Base-by-base conservation (phyloP, 2,797 vertebrate species). In the Melopsittacus undulatus region DNA sequence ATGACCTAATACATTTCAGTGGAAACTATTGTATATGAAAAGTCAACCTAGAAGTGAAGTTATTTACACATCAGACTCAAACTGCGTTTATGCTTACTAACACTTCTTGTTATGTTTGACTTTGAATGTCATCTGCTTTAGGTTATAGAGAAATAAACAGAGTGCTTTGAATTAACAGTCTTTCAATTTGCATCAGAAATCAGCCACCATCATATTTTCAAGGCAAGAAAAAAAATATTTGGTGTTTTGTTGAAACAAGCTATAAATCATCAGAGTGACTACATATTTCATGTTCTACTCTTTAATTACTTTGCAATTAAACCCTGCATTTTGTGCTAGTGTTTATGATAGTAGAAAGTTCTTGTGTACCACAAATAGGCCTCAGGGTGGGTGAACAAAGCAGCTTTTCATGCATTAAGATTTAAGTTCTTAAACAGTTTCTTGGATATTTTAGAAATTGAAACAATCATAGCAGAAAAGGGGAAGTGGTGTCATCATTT, bases 131-230 rank as follows among this genome's bases (percentile, higher is more conserved):
- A 38, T 45, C 48, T 78, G 38, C 49, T 63, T 46, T 26, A 30
- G 22, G 20, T 83, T 91, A 52, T 63, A 76, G 84, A 57, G 62
- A 73, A 91, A 52, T 66, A 0, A 64, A 70, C 16, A 40, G 86
- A 83, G 83, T 89, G 70, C 40, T 70, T 87, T 88, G 78, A 94
- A 95, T 89, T 92, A 83, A 26, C 45, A 87, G 59, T 68, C 42
- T 91, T 73, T 38, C 63, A 20, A 10, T 56, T 76, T 66, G 36
- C 73, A 82, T 61, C 40, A 79, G 59, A 82, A 91, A 79, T 90
- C 54, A 89, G 30, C n/a, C 42, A 64, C 66, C 4, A 6, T 56
- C 56, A 29, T 22, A 36, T 20, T 93, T 88, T 42, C 79, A 75
- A 89, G 22, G 11, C 36, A 87, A 93, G n/a, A 18, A 64, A 72